A percentile compares a stretch with the other conserved stretches of the same genome.
Conservation (phyloP, 2,797 vertebrate species). For the Microhierax caerulescens region DNA sequence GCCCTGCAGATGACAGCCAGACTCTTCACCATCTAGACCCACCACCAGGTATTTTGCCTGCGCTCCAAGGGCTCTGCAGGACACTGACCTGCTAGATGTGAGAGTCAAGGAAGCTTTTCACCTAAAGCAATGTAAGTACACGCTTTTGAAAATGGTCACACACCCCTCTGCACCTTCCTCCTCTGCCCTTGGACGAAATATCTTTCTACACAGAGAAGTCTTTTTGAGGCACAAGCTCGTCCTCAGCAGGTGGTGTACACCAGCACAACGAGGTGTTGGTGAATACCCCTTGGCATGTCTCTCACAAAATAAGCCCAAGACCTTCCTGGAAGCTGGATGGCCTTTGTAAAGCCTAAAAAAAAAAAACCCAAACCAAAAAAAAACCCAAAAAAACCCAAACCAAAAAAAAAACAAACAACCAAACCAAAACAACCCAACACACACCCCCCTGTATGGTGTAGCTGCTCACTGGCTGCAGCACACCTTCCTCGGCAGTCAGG, state of each 20-base stretch:
- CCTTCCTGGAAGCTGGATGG: not conserved
- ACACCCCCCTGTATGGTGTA: not conserved
- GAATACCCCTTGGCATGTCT: not conserved
- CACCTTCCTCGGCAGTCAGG: not conserved
- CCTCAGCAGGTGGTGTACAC: not conserved
- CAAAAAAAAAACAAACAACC: too few relatives aligned
- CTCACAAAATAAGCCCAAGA: not conserved
- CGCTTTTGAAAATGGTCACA: not conserved
- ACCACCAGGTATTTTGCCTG: not conserved
- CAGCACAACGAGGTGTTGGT: not conserved
- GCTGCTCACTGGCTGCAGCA: not conserved
- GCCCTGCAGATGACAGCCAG: not conserved
- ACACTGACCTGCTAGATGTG: not conserved
- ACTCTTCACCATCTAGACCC: not conserved
- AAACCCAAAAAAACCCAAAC: too few relatives aligned
- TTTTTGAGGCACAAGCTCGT: not conserved
- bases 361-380: too few relatives aligned
- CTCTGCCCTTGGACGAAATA: not conserved
- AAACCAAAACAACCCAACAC: too few relatives aligned
- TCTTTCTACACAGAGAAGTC: not conserved
- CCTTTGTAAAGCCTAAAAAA: not conserved
- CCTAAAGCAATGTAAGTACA: not conserved
- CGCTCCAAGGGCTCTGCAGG: not conserved
- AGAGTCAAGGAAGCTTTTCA: not conserved
- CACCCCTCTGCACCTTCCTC: not conserved